Percentiles rank a stretch among this genome's conserved stretches.
These are phyloP conservation scores for Trachurus trachurus DNA, from an alignment of 2,797 vertebrate genomes.

Conservation along the genomic window DNA sequence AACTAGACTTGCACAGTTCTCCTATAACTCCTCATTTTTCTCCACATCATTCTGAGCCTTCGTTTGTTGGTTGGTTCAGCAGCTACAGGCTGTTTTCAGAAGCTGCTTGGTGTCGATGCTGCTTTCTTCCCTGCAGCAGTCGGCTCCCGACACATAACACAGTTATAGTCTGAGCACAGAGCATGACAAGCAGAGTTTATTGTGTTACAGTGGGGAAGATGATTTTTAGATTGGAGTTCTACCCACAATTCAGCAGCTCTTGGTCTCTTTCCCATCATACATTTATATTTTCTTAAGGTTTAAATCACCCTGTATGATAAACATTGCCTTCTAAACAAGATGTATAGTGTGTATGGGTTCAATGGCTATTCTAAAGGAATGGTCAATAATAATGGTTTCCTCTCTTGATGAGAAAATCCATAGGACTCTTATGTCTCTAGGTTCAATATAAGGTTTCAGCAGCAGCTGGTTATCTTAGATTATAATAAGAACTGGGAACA, in stretches of 20 bases:
- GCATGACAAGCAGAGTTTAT: neutral
- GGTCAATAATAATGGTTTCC: neutral
- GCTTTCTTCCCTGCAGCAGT: neutral
- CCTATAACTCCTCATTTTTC: neutral
- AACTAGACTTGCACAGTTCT: too few species aligned
- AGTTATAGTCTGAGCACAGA: neutral
- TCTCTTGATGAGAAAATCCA: neutral
- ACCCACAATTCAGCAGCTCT: neutral
- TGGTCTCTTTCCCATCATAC: neutral
- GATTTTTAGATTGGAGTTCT: neutral
- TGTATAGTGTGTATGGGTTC: neutral
- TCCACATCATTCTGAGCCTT: neutral
- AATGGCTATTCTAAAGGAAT: neutral
- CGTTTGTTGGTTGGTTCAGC: neutral
- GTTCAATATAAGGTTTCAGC: neutral
- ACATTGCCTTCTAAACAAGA: neutral
- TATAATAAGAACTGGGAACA: too few species aligned
- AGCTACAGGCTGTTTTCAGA: constrained; percentile 4
- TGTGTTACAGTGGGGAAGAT: neutral
- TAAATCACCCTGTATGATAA: neutral
- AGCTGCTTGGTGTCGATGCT: neutral
- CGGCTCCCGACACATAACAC: neutral
- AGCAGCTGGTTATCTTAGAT: neutral
- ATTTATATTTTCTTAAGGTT: neutral
- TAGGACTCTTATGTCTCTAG: too few species aligned